Percentiles rank a stretch among this genome's conserved stretches.
Evolutionary conservation across 2,888 invertebrate species (phyloP).

Genomic region (Bedellia somnulentella): DNA sequence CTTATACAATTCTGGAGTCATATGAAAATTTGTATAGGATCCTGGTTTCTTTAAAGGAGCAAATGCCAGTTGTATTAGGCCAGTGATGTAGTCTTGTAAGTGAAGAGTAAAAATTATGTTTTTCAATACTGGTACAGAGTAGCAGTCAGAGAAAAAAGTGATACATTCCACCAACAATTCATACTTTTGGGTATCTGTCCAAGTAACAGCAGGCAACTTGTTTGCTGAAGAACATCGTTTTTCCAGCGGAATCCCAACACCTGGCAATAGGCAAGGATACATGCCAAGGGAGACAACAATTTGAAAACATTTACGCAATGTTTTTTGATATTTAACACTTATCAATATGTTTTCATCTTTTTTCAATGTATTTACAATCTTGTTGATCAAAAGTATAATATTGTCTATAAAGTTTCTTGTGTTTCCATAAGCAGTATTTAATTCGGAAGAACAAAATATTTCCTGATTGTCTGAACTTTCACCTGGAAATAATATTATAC

Average conservation of each 20-base stretch:
- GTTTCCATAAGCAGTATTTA: too few relatives aligned
- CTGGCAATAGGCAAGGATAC: conserved; percentile 65
- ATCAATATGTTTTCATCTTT: conserved; percentile 40
- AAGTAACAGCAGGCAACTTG: conserved; percentile 22
- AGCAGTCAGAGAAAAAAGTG: conserved; percentile 45
- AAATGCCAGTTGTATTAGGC: conserved; percentile 69
- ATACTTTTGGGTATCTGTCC: conserved; percentile 53
- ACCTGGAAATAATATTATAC: too few relatives aligned
- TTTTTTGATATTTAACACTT: conserved; percentile 68
- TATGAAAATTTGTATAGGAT: conserved; percentile 32
- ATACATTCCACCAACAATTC: conserved; percentile 48
- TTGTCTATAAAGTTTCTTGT: conserved; percentile 42
- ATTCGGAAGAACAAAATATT: too few relatives aligned
- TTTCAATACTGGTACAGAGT: conserved; percentile 51
- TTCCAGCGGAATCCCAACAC: conserved; percentile 58
- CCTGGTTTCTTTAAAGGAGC: conserved; percentile 67
- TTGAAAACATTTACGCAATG: conserved; percentile 64
- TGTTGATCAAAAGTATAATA: conserved; percentile 40
- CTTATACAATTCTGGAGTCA: conserved; percentile 60
- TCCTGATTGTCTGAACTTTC: too few relatives aligned
- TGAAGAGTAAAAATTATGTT: conserved; percentile 58
- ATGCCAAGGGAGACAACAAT: conserved; percentile 68
- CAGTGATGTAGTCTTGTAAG: conserved; percentile 65
- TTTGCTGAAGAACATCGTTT: conserved; percentile 36
- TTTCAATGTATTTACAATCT: conserved; percentile 23